Base-by-base conservation (phyloP, 2,113 vertebrate species). In the Bubo scandiacus region DNA sequence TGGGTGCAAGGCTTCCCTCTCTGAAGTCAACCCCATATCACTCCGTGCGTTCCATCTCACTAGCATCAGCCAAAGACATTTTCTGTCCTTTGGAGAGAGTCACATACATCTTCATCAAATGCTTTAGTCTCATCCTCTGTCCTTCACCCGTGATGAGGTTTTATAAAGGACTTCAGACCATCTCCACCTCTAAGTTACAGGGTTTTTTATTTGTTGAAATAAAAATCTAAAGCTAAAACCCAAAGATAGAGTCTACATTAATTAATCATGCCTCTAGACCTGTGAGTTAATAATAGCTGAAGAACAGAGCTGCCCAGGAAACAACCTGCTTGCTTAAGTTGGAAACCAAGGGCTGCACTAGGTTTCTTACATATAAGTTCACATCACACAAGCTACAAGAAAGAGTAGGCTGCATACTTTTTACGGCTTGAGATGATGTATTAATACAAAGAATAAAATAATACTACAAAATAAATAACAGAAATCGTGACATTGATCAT, bases 341-440 rank as follows among this genome's bases (percentile, higher is more conserved):
- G 27, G 26, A 63, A 74, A 61, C 38, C 15, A 11, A 67, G 30
- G 29, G 25, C 47, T 34, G 29, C 11, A 4, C 36, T 55, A 57
- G 29, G 6, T 22, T 15, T 25, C 43, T 54, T 5, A 5, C 1
- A 9, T 1, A 47, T 15, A 80, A 54, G 6, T 19, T 38, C 4
- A 2, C 18, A 3, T 38, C 49, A 10, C 26, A 27, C 0, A 0
- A 16, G 30, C 34, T 58, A 16, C 66, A 42, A 14, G 42, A 19
- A 73, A n/a, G 58, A 29, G 10, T 1, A 30, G 9, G 12, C n/a
- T 67, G 15, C 12, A 5, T 2, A 13, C 8, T 83, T 34, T 11
- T 6, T 49, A 6, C 11, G 9, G 17, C 12, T 29, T 62, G 27
- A 66, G 18, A 38, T 12, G 18, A 54, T 12, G 23, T 6, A 15